Evolutionary conservation across 2,113 vertebrate species (phyloP), one percentile per base, ranked within the genome.

Genomic region (Peromyscus polionotus): DNA sequence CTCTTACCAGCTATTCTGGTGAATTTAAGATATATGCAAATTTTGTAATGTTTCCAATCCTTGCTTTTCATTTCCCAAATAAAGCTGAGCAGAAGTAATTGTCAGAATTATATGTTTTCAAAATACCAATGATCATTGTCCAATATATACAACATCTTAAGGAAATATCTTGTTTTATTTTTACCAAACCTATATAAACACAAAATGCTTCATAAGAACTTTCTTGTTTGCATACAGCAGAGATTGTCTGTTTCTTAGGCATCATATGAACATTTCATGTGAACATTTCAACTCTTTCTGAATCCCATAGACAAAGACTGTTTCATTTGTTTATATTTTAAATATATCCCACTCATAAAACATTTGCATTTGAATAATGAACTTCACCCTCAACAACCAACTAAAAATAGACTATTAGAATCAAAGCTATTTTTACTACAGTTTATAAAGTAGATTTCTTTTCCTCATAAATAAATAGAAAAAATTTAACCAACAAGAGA

Each of bases 321-420:
- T 51, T 90, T 63, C 9, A 63, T 89, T 89, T 92, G 4, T 83
- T 93, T 90, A 13, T 76, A 87, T 94, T 79, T 80, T 31, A 92
- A 94, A 65, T 70, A 73, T 48, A 54, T 90, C 16, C 17, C 5
- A 77, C 11, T 79, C 67, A 68, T 31, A 20, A 96, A 96, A 79
- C 0, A 93, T 80, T 93, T 86, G 0, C 6, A 79, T 94, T 90
- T 95, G 26, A 93, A 94, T 76, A 95, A 95, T 91, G 81, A 96
- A 96, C 79, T 63, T 67, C 81, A 86, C 39, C 16, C 80, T 80
- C 22, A 59, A 39, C 33, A 89, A 7, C 65, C n/a, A 88, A 89
- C 42, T 93, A 39, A 79, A 96, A 90, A 90, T 54, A 24, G 33
- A 1, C 28, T 77, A 67, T 65, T 9, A 63, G 11, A 59, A 89